Evolutionary conservation across 2,888 invertebrate genomes (phyloP), one percentile per base, ranked within the genome.

Genomic region (Lacanobia oleracea): DNA sequence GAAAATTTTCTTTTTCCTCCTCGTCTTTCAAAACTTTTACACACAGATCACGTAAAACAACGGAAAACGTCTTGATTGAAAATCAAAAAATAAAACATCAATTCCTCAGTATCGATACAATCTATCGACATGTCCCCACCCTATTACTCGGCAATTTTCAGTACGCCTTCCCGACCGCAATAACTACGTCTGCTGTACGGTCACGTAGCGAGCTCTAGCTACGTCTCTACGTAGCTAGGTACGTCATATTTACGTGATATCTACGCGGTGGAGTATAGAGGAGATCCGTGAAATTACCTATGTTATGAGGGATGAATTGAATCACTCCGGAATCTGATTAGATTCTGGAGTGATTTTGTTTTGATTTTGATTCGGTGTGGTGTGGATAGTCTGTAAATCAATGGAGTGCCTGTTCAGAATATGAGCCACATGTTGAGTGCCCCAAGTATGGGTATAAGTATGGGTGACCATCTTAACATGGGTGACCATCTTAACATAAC

Each of bases 211-310:
- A 62, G 59, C 64, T 68, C 72, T 64, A 33, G 2, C 51, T 66
- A 67, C 53, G 67, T 61, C 16, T 72, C 61, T 61, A 62, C 56
- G 60, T 64, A 23, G 37, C 50, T 33, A 37, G 9, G 14, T 64
- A 67, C 66, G 77, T 81, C 61, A 54, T 65, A 67, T 77, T 60
- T 81, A 79, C 82, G 72, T 77, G 60, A 60, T 3, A n/a, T 68
- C 40, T 72, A 78, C 68, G 69, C 67, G 50, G n/a, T 45, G 14
- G 27, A 51, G 33, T 40, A 50, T 59, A 50, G 48, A 27, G 16
- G 37, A 14, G 23, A 14, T 3, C 16, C 5, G 33, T 54, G 50
- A 40, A 57, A 64, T 64, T 43, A 37, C n/a, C 48, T 40, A 50
- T 40, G 10, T n/a, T 68, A 6, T 14, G 16, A 5, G n/a, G n/a